phyloP scores from a whole-genome alignment of 2,113 vertebrate genomes.

The Strix uralensis region DNA sequence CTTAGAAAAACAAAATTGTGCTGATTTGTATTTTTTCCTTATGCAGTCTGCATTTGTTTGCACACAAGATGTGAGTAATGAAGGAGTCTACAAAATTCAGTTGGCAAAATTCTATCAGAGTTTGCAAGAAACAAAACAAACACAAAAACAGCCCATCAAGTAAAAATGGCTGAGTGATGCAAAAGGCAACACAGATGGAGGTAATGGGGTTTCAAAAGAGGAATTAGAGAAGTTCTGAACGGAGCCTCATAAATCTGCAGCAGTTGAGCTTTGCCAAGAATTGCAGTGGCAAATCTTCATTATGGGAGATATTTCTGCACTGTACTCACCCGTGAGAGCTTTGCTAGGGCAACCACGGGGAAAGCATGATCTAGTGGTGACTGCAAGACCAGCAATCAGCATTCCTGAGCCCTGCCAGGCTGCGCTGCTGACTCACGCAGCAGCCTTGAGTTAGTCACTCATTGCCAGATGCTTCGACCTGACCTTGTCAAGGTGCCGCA shows the following conservation, averaged over 20 bases:
- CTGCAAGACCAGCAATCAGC: not conserved
- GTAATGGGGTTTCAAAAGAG: constrained; percentile 49
- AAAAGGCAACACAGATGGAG: constrained; percentile 54
- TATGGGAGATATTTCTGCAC: not conserved
- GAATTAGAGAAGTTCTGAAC: constrained; percentile 20
- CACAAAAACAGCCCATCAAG: constrained; percentile 39
- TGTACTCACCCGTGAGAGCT: not conserved
- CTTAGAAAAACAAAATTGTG: constrained; percentile 3
- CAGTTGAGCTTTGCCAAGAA: constrained; percentile 22
- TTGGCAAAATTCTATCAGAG: constrained; percentile 8
- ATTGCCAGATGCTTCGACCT: constrained; percentile 39
- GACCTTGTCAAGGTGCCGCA: constrained; percentile 34
- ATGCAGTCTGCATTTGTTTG: constrained; percentile 44
- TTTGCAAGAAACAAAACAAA: constrained; percentile 42
- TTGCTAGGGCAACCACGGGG: not conserved
- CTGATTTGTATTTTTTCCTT: constrained; percentile 37
- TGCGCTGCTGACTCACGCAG: constrained; percentile 29
- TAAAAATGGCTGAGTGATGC: constrained; percentile 37
- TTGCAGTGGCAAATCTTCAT: constrained; percentile 27
- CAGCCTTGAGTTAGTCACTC: constrained; percentile 32
- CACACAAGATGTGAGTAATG: constrained; percentile 55
- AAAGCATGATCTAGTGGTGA: not conserved
- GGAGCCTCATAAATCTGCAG: not conserved
- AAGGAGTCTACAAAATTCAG: constrained; percentile 38
- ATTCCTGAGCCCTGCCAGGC: constrained; percentile 39